Percentiles rank a stretch among this genome's conserved stretches.
phyloP scores from a whole-genome alignment of 2,797 vertebrate species.

The Enteromius fasciolatus region DNA sequence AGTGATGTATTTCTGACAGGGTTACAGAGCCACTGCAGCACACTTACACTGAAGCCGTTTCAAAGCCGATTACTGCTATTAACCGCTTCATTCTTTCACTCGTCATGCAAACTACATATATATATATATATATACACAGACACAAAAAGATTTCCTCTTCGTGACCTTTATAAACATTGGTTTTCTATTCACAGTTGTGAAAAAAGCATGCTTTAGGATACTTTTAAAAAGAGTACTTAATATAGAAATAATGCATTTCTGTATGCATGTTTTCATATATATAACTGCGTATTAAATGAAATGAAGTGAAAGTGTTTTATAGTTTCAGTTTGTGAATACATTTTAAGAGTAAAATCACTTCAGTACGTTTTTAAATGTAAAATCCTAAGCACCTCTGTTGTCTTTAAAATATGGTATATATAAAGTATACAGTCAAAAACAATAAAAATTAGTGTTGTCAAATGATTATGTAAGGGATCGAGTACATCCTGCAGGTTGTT shows the following conservation, averaged over 20 bases:
- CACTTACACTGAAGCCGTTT: not conserved
- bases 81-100: not conserved
- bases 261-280: no score
- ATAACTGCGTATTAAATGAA: no score
- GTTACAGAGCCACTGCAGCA: not conserved
- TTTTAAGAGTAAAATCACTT: no score
- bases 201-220: not conserved
- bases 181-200: not conserved
- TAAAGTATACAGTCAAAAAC: no score
- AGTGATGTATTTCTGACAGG: slow-evolving; percentile 14
- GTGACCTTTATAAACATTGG: not conserved
- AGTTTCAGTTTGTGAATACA: not conserved
- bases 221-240: not conserved
- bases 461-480: no score
- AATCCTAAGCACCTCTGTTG: no score
- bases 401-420: no score
- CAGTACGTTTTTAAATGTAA: no score
- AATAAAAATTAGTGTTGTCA: no score
- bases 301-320: no score
- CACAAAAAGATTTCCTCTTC: not conserved
- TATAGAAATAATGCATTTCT: not conserved
- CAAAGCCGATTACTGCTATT: not conserved
- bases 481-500: no score
- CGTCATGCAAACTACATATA: not conserved
- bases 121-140: not conserved